These are phyloP conservation scores for Dastarcus helophoroides DNA, from an alignment of 2,888 invertebrate genomes.

Conservation along the genomic window DNA sequence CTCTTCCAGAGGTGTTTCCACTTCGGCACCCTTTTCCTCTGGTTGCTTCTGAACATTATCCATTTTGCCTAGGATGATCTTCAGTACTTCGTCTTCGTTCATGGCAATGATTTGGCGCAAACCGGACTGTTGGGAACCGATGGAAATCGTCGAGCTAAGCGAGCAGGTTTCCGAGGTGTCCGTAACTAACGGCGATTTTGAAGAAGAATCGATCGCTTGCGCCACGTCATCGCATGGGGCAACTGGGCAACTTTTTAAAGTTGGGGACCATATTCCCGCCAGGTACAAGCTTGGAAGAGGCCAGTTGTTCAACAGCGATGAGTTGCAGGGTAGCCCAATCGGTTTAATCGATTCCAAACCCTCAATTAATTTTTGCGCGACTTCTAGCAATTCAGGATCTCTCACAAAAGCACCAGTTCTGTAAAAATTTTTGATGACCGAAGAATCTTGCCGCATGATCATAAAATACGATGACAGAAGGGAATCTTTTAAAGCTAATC, in stretches of 20 bases:
- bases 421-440: constrained; percentile 72
- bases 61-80: constrained; percentile 51
- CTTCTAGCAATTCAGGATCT: constrained; percentile 69
- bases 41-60: constrained; percentile 16
- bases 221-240: constrained; percentile 70
- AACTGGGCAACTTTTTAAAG: constrained; percentile 62
- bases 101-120: constrained; percentile 43
- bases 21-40: constrained; percentile 6
- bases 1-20: constrained; percentile 13
- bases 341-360: constrained; percentile 63
- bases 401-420: constrained; percentile 69
- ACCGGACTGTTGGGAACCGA: constrained; percentile 37
- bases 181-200: constrained; percentile 16
- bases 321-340: constrained; percentile 69
- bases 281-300: constrained; percentile 69
- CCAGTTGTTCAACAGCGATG: constrained; percentile 84
- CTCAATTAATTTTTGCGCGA: constrained; percentile 63
- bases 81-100: constrained; percentile 61
- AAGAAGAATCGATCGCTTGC: constrained; percentile 34
- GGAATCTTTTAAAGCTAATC: constrained; percentile 80
- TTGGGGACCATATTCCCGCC: constrained; percentile 77
- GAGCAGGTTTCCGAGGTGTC: constrained; percentile 31
- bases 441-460: constrained; percentile 66
- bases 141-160: constrained; percentile 32
- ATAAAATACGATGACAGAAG: constrained; percentile 76